Evolutionary conservation across 2,113 vertebrate species (phyloP), one percentile per base, ranked within the genome.

Genomic region (Oncorhynchus mykiss): DNA sequence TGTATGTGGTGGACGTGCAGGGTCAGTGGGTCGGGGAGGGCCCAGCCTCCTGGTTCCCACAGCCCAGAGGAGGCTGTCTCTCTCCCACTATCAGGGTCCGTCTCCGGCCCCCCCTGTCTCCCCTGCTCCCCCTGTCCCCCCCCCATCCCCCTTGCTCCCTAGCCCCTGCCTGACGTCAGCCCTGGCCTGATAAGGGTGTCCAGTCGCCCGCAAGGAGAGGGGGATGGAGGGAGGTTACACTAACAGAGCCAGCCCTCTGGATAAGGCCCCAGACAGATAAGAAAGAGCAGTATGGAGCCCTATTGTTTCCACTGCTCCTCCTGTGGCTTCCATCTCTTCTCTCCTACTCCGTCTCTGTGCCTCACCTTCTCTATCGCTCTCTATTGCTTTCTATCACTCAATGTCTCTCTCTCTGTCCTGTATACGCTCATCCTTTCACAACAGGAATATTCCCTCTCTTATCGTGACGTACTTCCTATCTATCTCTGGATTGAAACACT

Each of bases 231-330:
- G 86, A 91, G 91, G 91, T 94, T 93, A 94, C 89, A 93, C 93
- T 93, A 94, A 94, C 93, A 94, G 88, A 93, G 88, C 89, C 91
- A 72, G 89, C 12, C 48, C 39, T 12, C 83, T 88, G 91, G 93
- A 94, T 93, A 94, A 94, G 89, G 87, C 88, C 71, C 81, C 69
- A 89, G 89, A 91, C 89, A 91, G 93, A 94, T 94, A 94, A 94
- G 91, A 86, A 74, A n/a, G 72, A 84, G 82, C 85, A 86, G 89
- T 84, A 86, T 88, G 88, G 88, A 91, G 91, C 87, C 89, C 93
- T 90, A 93, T 94, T 93, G 93, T 93, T 93, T 91, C 89, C 88
- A 89, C 78, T 82, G 88, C 85, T 90, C 87, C 90, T 92, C 81
- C 85, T 91, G 71, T 88, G 91, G 83, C 91, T 80, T 72, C 74